Percentiles rank a stretch among this genome's conserved stretches.
Conservation (phyloP, 2,113 vertebrate genomes). For the Variabilichromis moorii region DNA sequence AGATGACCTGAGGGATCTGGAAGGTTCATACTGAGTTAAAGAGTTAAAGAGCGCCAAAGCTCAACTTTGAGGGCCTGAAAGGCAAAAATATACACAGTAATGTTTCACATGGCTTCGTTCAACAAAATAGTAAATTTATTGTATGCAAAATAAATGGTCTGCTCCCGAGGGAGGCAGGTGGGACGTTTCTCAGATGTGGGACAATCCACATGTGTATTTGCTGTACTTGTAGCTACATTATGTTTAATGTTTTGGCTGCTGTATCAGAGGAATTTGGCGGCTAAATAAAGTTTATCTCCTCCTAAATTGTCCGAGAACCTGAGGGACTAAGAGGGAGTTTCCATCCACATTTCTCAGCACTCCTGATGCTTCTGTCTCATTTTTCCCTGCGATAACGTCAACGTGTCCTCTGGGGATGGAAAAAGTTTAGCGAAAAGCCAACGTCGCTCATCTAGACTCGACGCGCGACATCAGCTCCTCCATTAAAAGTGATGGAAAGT, state of each 20-base stretch:
- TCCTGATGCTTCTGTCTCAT: neutral
- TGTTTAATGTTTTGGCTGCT: neutral
- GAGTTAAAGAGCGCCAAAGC: rapidly evolving
- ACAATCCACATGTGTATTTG: neutral
- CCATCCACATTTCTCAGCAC: neutral
- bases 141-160: rapidly evolving
- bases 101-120: neutral
- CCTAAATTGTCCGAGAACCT: neutral
- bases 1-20: too few relatives aligned
- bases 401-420: neutral
- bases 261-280: neutral
- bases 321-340: neutral
- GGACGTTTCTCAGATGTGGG: neutral
- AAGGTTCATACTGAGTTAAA: neutral
- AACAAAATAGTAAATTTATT: neutral
- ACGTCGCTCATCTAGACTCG: neutral
- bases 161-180: neutral
- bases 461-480: neutral
- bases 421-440: neutral
- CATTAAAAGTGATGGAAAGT: neutral
- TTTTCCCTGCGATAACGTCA: neutral
- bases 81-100: neutral
- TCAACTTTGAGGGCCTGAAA: neutral
- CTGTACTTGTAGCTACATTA: neutral
- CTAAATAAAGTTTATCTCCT: neutral